Percentiles rank a stretch among this genome's conserved stretches.
These are phyloP conservation scores for Kuschelorhynchus macadamiae DNA, from an alignment of 2,888 invertebrate genomes.

Conservation along the genomic window DNA sequence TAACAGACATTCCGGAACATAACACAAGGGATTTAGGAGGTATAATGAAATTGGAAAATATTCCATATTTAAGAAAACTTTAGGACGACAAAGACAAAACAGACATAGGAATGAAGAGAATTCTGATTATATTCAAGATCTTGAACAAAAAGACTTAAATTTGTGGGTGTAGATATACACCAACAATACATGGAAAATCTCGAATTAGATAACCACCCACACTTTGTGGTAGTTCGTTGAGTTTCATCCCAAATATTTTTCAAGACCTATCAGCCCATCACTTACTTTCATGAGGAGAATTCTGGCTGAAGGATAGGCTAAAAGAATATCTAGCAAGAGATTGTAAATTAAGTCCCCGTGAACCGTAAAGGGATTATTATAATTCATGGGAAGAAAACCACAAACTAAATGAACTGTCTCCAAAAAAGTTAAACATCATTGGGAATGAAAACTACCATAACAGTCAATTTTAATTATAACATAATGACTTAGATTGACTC, in stretches of 20 bases:
- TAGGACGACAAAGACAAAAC: conserved; percentile 82
- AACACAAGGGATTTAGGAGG: conserved; percentile 91
- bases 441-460: too few species aligned
- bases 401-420: too few species aligned
- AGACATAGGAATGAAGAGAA: conserved; percentile 98
- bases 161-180: conserved; percentile 87
- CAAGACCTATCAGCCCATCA: conserved; percentile 91
- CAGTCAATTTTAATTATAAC: too few species aligned
- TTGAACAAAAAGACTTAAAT: conserved; percentile 88
- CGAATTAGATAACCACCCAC: conserved; percentile 89
- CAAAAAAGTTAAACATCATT: too few species aligned
- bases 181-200: conserved; percentile 95
- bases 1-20: conserved; percentile 99
- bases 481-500: too few species aligned
- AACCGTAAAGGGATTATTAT: conserved; percentile 77
- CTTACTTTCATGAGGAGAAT: conserved; percentile 97
- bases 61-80: conserved; percentile 77
- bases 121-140: conserved; percentile 82
- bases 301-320: conserved; percentile 88
- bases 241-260: conserved; percentile 98
- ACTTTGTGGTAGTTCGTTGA: conserved; percentile 96
- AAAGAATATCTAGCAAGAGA: conserved; percentile 80
- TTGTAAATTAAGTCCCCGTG: conserved; percentile 81
- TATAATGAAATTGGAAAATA: conserved; percentile 98
- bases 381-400: too few species aligned